Percentiles rank a stretch among this genome's conserved stretches.
These are phyloP conservation scores for Ploceus nigricollis DNA, from an alignment of 2,113 vertebrate genomes.

Conservation along the genomic window DNA sequence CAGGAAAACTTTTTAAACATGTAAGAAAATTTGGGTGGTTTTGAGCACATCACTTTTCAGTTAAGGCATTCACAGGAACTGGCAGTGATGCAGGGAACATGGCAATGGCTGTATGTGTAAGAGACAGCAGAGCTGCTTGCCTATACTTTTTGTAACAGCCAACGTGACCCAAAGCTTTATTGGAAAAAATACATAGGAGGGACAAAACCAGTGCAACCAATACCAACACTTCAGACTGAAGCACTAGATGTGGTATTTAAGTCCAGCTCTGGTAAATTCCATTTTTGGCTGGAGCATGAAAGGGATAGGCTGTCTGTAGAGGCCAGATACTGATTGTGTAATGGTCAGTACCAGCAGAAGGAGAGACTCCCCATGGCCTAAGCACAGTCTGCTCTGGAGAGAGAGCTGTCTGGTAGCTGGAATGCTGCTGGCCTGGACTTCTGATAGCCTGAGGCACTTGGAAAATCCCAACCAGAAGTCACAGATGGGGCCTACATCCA, in stretches of 20 bases:
- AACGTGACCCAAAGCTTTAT: neutral
- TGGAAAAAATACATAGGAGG: neutral
- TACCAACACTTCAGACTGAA: neutral
- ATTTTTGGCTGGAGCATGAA: neutral
- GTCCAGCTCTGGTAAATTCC: neutral
- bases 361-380: neutral
- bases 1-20: neutral
- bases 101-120: neutral
- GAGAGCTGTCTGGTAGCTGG: neutral
- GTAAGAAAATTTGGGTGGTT: neutral
- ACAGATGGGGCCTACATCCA: neutral
- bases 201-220: neutral
- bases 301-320: neutral
- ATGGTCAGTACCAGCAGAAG: neutral
- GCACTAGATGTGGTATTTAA: neutral
- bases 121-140: neutral
- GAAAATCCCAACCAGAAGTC: neutral
- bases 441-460: neutral
- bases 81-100: neutral
- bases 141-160: neutral
- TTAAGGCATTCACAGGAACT: neutral
- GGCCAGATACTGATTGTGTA: neutral
- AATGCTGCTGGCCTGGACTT: neutral
- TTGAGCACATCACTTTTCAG: neutral
- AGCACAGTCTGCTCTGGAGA: neutral